Conservation (phyloP, 2,797 vertebrate genomes). For the Melanotaenia trifasciata region DNA sequence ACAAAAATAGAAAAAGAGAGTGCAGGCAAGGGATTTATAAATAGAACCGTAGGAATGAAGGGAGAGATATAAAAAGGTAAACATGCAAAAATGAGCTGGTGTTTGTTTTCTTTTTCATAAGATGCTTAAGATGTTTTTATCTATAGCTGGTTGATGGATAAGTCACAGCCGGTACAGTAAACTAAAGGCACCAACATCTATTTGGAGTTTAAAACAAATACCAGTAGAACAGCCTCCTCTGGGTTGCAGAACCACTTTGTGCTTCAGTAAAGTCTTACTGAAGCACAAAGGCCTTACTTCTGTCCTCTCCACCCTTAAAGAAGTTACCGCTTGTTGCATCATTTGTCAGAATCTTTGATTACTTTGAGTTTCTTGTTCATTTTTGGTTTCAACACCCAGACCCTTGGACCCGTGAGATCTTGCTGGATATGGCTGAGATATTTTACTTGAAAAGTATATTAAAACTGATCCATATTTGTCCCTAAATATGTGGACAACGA, state of each 20-base stretch:
- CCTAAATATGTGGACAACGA: neutral
- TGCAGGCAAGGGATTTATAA: conserved; percentile 7
- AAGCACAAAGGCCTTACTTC: conserved; percentile 26
- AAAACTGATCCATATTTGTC: neutral
- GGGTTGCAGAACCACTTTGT: neutral
- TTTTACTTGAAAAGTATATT: neutral
- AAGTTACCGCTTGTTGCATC: conserved; percentile 67
- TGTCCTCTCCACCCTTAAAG: conserved; percentile 29
- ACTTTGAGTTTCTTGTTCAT: conserved; percentile 39
- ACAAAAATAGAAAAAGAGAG: conserved; percentile 32
- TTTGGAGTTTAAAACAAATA: conserved; percentile 15
- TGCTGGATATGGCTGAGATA: neutral
- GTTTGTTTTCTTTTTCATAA: conserved; percentile 28
- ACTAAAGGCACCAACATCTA: neutral
- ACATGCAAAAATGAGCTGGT: conserved; percentile 32
- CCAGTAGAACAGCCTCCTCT: neutral
- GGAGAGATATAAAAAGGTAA: conserved; percentile 20
- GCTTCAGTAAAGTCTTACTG: conserved; percentile 27
- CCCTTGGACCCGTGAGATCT: conserved; percentile 2
- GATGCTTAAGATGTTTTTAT: conserved; percentile 2
- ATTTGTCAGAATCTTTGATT: conserved; percentile 48
- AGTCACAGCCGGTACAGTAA: conserved; percentile 2
- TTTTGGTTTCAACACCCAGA: conserved; percentile 24
- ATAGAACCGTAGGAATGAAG: conserved; percentile 16
- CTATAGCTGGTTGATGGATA: conserved; percentile 20